These are phyloP conservation scores for Ectobius pallidus DNA, from an alignment of 2,888 invertebrate genomes.

Conservation along the genomic window DNA sequence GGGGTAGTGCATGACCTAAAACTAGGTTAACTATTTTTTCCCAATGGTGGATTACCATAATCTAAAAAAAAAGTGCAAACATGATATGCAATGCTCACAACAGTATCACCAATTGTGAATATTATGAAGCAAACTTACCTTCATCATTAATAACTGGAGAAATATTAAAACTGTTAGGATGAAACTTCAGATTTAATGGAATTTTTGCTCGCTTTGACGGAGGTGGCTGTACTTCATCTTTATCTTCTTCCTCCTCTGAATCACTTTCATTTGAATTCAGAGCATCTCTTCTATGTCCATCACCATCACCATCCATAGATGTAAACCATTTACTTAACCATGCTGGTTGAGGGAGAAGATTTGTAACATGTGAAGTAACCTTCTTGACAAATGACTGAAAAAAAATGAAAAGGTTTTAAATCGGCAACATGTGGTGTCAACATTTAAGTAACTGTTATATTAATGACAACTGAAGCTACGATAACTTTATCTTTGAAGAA, in stretches of 20 bases:
- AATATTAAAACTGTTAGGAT: slow-evolving; percentile 29
- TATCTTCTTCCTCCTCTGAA: slow-evolving; percentile 34
- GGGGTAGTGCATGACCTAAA: too few species aligned
- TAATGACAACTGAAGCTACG: too few species aligned
- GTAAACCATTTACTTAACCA: slow-evolving; percentile 50
- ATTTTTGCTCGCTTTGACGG: slow-evolving; percentile 37
- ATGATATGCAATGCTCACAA: too few species aligned
- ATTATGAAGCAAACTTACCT: too few species aligned
- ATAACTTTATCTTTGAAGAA: too few species aligned
- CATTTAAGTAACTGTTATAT: background rate
- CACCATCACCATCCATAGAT: slow-evolving; percentile 36
- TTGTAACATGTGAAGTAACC: slow-evolving; percentile 68
- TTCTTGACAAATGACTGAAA: slow-evolving; percentile 74
- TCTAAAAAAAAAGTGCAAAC: too few species aligned
- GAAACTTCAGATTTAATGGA: slow-evolving; percentile 37
- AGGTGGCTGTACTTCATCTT: slow-evolving; percentile 24
- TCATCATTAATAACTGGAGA: slow-evolving; percentile 11
- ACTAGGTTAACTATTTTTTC: too few species aligned
- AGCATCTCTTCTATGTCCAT: slow-evolving; percentile 13
- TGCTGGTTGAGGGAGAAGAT: slow-evolving; percentile 65
- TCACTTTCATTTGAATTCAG: background rate
- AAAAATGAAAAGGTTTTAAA: slow-evolving; percentile 3
- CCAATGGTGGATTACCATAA: too few species aligned
- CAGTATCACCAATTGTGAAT: too few species aligned
- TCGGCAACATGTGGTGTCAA: background rate